Base-by-base conservation (phyloP, 2,113 vertebrate genomes). In the Vidua macroura region DNA sequence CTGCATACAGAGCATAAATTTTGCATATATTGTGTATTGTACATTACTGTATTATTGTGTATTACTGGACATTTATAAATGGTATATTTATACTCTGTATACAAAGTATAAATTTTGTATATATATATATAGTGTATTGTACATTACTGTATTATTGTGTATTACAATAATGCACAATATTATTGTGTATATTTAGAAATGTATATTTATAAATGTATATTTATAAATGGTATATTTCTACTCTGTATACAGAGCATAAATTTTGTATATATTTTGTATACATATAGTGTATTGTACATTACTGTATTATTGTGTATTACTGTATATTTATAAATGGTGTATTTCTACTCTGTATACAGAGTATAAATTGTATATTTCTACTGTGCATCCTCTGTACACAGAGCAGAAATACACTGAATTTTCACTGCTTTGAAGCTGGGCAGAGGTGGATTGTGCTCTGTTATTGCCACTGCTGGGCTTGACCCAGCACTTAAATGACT, bases 331-430 rank as follows among this genome's bases (percentile, higher is more conserved):
- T 56, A 21, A 56, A 56, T 33, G 1, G 31, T 56, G 21, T 9
- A 56, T 56, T 56, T 56, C 7, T 56, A 33, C 5, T 21, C 31
- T 33, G 12, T 13, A 21, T 55, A 55, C 31, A 33, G 12, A 55
- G 19, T 21, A 56, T 4, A 53, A 53, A 53, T 53, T 35, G 23
- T 6, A 8, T 25, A 37, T 59, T 18, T 59, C 17, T 37, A 25
- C 25, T 17, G 11, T 8, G 23, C 8, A 11, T 24, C 13, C 48
- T 24, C 23, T 49, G 11, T 0, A 9, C 12, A 33, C 2, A 0
- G 48, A 48, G 15, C 35, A 35, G 35, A 31, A 46, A 72, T 37
- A 27, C 0, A 16, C 0, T 11, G 81, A 27, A 31, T 62, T 76
- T 73, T 66, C 35, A 6, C 18, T 44, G 64, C 11, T 67, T 52